Conservation (phyloP, 1,140 invertebrate genomes). For the Saccostrea echinata region DNA sequence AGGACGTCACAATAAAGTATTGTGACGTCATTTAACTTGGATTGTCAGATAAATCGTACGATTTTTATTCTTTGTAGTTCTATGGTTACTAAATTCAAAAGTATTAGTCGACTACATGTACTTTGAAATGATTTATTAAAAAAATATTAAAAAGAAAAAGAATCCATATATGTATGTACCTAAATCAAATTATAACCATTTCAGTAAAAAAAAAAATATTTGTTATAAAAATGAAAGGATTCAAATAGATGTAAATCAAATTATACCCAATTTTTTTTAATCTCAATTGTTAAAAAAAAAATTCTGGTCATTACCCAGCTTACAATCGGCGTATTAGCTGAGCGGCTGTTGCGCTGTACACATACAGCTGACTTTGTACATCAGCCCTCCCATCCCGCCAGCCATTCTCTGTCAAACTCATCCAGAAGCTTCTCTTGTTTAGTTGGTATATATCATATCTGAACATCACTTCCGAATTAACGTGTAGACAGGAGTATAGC, state of each 20-base stretch:
- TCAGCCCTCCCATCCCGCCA: conserved; percentile 25
- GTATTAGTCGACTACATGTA: no score
- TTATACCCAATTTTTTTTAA: background rate
- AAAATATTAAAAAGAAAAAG: no score
- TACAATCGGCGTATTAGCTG: background rate
- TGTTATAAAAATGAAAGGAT: no score
- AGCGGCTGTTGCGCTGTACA: background rate
- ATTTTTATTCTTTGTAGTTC: no score
- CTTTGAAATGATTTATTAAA: no score
- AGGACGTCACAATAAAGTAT: background rate
- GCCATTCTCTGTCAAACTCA: conserved; percentile 36
- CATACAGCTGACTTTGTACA: conserved; percentile 26
- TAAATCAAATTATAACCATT: no score
- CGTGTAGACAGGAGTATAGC: background rate
- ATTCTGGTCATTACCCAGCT: background rate
- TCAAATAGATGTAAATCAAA: no score
- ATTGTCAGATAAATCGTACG: no score
- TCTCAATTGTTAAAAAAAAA: background rate
- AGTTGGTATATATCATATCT: conserved; percentile 35
- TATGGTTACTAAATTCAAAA: no score
- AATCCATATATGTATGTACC: no score
- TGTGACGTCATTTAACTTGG: no score
- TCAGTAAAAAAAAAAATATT: no score
- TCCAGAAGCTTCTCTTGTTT: conserved; percentile 30
- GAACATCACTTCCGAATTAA: background rate